A percentile compares a stretch with the other conserved stretches of the same genome.
phyloP scores from a whole-genome alignment of 2,888 invertebrate species.

The Sericinus montela region DNA sequence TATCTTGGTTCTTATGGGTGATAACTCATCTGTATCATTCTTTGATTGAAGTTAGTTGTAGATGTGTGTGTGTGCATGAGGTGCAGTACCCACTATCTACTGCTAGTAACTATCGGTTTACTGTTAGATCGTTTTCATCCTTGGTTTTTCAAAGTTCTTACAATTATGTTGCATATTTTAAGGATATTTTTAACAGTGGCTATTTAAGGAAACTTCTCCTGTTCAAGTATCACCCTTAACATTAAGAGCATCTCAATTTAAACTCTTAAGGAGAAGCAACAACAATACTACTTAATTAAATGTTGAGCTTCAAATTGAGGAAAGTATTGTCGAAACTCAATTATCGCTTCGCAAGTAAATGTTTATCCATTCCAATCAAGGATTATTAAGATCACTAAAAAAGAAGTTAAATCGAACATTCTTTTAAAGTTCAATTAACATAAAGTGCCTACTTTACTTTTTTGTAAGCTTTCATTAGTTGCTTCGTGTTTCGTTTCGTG shows the following conservation, averaged over 20 bases:
- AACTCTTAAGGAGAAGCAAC: conserved; percentile 51
- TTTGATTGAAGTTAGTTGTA: too few relatives aligned
- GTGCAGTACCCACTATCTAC: too few relatives aligned
- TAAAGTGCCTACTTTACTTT: background rate
- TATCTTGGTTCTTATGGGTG: too few relatives aligned
- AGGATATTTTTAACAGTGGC: conserved; percentile 16
- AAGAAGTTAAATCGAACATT: background rate
- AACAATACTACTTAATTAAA: conserved; percentile 62
- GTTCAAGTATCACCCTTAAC: conserved; percentile 29
- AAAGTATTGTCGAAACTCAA: conserved; percentile 37
- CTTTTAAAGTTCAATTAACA: background rate
- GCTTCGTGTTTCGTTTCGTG: too few relatives aligned
- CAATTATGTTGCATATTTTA: conserved; percentile 8
- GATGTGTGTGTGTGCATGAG: too few relatives aligned
- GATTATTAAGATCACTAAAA: conserved; percentile 10
- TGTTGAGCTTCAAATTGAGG: conserved; percentile 41
- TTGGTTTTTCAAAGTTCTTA: too few relatives aligned
- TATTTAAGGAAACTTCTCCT: conserved; percentile 16
- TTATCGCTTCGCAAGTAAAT: conserved; percentile 25
- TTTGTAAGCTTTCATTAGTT: background rate
- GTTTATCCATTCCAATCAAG: conserved; percentile 14
- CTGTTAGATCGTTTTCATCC: too few relatives aligned
- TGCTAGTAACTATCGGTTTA: too few relatives aligned
- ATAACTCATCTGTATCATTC: too few relatives aligned
- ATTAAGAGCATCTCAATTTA: conserved; percentile 59